Evolutionary conservation across 1,140 invertebrate species (phyloP), one percentile per base, ranked within the genome.

Genomic region (Aradophagus sp.): DNA sequence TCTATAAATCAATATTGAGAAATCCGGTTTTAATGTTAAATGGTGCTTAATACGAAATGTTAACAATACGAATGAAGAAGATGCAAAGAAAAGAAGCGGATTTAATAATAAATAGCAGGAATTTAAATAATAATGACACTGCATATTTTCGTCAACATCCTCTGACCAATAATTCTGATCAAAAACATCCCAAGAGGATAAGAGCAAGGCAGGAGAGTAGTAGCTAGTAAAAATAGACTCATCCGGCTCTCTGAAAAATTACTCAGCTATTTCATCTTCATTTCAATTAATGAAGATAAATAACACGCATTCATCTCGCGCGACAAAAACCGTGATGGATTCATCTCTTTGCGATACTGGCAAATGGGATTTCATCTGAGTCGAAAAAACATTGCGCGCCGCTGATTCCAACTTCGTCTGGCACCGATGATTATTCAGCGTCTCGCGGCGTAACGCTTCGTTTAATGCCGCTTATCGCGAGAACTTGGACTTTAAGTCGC

Each of bases 391-490:
- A 44, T 44, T 0, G 38, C 29, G 31, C 39, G 31, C 15, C 38
- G 38, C 26, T 34, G 36, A 58, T 58, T 19, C 39, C 47, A 44
- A 58, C 55, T 67, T 58, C 34, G 55, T 61, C 52, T 53, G 27
- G 23, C 59, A 56, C 53, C 42, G 44, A 63, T 59, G 45, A 71
- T 71, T 71, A 71, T 71, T 63, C 58, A 63, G 38, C 63, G 58
- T 70, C 53, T 71, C 39, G 59, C 29, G 34, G 26, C 52, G 41
- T 55, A 62, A 62, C 56, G 50, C 48, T 69, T 69, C 65, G 65
- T 70, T 58, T 63, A 70, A 63, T 63, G 53, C 58, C 39, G 67
- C 67, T 71, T 71, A 71, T 63, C 67, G 67, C 59, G 48, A 63
- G 53, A 71, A 59, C 67, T 59, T 50, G 59, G 59, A 71, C 39